Evolutionary conservation across 2,888 invertebrate genomes (phyloP).

Genomic region (Troglohyphantes excavatus): DNA sequence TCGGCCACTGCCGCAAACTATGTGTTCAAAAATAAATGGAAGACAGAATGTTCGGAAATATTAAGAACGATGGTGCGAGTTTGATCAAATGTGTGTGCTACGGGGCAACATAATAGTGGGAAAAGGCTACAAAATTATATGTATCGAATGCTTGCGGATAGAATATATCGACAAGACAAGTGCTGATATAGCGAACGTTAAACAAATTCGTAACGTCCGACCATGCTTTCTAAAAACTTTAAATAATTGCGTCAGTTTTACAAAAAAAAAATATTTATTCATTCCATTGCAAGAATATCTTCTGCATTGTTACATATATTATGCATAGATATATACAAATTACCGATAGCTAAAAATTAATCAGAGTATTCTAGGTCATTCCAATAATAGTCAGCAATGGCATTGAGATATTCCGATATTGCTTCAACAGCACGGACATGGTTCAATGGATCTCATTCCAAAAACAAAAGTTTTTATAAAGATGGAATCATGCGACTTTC

Average conservation of each 20-base stretch:
- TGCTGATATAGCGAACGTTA: slow-evolving; percentile 40
- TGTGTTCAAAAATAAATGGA: slow-evolving; percentile 46
- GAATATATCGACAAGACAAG: slow-evolving; percentile 26
- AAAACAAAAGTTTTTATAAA: neutral
- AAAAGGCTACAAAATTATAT: slow-evolving; percentile 17
- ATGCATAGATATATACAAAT: slow-evolving; percentile 39
- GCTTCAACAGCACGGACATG: neutral
- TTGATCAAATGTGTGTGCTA: slow-evolving; percentile 2
- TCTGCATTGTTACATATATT: slow-evolving; percentile 11
- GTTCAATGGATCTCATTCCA: slow-evolving; percentile 2
- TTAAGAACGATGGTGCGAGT: slow-evolving; percentile 1
- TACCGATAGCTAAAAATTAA: slow-evolving; percentile 16
- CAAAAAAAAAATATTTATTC: slow-evolving; percentile 11
- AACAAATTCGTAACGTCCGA: slow-evolving; percentile 36
- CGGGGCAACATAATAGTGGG: slow-evolving; percentile 14
- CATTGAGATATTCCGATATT: neutral
- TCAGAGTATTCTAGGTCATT: slow-evolving; percentile 7
- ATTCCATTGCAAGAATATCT: neutral
- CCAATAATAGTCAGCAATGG: neutral
- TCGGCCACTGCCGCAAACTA: slow-evolving; percentile 37
- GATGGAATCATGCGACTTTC: neutral
- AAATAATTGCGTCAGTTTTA: slow-evolving; percentile 12
- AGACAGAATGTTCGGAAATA: neutral
- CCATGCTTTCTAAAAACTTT: slow-evolving; percentile 15
- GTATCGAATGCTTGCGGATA: slow-evolving; percentile 38